Evolutionary conservation across 1,140 invertebrate genomes (phyloP), one percentile per base, ranked within the genome.

Genomic region (Marisa cornuarietis): DNA sequence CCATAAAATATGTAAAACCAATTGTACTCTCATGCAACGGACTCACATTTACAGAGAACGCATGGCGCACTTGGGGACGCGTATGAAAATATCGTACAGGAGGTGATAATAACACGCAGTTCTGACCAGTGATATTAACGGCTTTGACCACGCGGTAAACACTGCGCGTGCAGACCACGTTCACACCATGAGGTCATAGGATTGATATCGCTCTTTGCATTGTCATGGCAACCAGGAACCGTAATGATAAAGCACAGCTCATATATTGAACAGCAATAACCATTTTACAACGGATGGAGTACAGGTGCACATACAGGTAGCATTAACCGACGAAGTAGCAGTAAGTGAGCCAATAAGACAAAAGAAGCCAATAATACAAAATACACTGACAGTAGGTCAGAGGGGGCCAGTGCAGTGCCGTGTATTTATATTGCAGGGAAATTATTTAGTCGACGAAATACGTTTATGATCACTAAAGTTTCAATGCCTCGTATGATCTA

Each of bases 211-310:
- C 77, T 31, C 77, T 73, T 54, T 83, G 79, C n/a, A 80, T 66
- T 10, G 82, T 83, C 14, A 81, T 66, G 61, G 75, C 82, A 65
- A 78, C 82, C 68, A 83, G 71, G 62, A 78, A 49, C 82, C 82
- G 81, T 65, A 82, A 77, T 14, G 82, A 81, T 24, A 79, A 79
- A 49, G 42, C 62, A 42, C 61, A 76, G 68, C 76, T 79, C 10
- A 75, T 81, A 26, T 78, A 81, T 8, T 54, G 69, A 69, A 79
- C 31, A 42, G 66, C 79, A 5, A 71, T 76, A 49, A 79, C 71
- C n/a, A 71, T 68, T 54, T 83, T 84, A 62, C 83, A 84, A 20
- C n/a, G n/a, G n/a, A n/a, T n/a, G n/a, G n/a, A n/a, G 82, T 10
- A 79, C 79, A 24, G 74, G n/a, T n/a, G n/a, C n/a, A 75, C 2